phyloP scores from a whole-genome alignment of 1,140 invertebrate species.

The Drosophila equinoxialis region DNA sequence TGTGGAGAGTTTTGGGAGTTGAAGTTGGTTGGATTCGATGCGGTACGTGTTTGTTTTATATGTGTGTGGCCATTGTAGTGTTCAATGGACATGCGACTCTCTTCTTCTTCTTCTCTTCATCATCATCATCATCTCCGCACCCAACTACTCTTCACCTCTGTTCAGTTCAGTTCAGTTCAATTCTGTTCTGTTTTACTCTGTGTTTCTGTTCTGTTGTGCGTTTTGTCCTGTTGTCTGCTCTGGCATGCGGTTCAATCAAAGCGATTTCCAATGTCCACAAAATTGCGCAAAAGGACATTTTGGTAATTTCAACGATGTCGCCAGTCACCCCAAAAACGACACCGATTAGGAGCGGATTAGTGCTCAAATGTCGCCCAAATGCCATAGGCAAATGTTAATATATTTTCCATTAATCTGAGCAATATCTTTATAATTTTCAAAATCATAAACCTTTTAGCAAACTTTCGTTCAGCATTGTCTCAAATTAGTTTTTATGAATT shows the following conservation, averaged over 20 bases:
- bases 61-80: constrained; percentile 74
- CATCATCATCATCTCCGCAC: neutral
- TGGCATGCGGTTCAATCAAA: constrained; percentile 78
- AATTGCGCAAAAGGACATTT: constrained; percentile 81
- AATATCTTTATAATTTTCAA: no score
- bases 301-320: constrained; percentile 75
- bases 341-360: constrained; percentile 27
- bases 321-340: constrained; percentile 8
- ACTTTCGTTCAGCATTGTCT: no score
- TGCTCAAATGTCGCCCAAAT: neutral
- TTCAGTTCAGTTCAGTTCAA: neutral
- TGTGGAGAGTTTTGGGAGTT: constrained; percentile 18
- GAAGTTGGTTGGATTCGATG: constrained; percentile 27
- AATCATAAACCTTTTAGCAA: no score
- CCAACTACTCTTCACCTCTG: neutral
- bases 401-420: no score
- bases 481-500: no score
- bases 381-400: no score
- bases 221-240: constrained; percentile 53
- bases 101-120: neutral
- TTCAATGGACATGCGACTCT: constrained; percentile 35
- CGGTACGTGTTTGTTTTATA: constrained; percentile 74
- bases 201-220: neutral
- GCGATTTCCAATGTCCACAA: constrained; percentile 81
- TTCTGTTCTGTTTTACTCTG: neutral